phyloP scores from a whole-genome alignment of 1,140 invertebrate species.

The Aphelenchoides avenae region DNA sequence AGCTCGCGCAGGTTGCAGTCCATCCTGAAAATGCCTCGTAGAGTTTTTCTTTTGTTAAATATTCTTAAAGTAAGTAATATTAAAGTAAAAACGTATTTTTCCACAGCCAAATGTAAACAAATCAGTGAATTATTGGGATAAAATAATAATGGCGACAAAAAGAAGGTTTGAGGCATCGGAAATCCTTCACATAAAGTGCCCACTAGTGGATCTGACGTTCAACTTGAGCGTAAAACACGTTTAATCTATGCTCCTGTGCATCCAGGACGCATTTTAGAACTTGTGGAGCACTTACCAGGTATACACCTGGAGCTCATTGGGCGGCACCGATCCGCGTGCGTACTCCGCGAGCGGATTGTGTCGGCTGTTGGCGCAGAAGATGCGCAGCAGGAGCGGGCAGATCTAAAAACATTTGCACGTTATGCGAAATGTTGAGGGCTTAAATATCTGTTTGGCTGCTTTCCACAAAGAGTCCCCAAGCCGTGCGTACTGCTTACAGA shows the following conservation, averaged over 20 bases:
- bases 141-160: too few species aligned
- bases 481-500: too few species aligned
- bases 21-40: conserved; percentile 68
- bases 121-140: too few species aligned
- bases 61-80: conserved; percentile 18
- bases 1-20: conserved; percentile 94
- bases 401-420: conserved; percentile 74
- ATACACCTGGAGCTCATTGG: conserved; percentile 89
- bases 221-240: too few species aligned
- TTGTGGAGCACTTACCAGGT: conserved; percentile 72
- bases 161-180: too few species aligned
- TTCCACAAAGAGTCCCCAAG: too few species aligned
- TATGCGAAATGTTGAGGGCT: too few species aligned
- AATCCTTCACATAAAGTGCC: too few species aligned
- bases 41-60: conserved; percentile 17
- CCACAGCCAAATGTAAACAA: too few species aligned
- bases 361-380: conserved; percentile 83
- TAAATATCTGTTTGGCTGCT: too few species aligned
- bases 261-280: conserved; percentile 13
- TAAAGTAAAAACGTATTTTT: conserved; percentile 23
- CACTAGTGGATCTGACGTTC: too few species aligned
- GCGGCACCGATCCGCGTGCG: conserved; percentile 79
- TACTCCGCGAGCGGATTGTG: conserved; percentile 89
- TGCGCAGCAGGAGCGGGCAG: conserved; percentile 85
- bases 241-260: too few species aligned